Base-by-base conservation (phyloP, 2,113 vertebrate species). In the Microcebus lehilahytsara region DNA sequence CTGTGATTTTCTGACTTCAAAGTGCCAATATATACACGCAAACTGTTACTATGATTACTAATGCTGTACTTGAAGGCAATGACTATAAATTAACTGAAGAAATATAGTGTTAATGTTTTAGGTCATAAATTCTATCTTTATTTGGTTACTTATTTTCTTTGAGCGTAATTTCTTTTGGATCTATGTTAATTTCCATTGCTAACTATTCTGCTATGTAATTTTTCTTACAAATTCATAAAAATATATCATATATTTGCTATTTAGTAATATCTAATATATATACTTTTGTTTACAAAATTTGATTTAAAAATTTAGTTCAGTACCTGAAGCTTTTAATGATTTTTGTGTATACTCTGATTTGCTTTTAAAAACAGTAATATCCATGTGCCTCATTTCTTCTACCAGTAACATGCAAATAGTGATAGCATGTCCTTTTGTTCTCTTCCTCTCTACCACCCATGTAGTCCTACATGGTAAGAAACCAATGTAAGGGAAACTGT, bases 111-210 rank as follows among this genome's bases (percentile, higher is more conserved):
- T 95, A 19, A 74, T 60, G 67, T 37, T 79, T 69, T 42, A 81
- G 53, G 14, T 20, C 32, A 86, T 83, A 49, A 86, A 78, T 91
- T 91, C 60, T 95, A 58, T 74, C 93, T 93, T 75, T 84, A 71
- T 72, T 94, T 95, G 78, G 17, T 75, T 94, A 51, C 58, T 96
- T 85, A 60, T 79, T 97, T 93, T 89, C 22, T 46, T 23, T 53
- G 83, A 88, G 1, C 6, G 51, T 53, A 74, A 34, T 90, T 72
- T 96, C 34, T 95, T 85, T 95, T 83, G 32, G 67, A 83, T 53
- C 51, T 13, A 32, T 93, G 53, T 37, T 90, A 40, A 94, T 91
- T 84, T 85, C 46, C 34, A 66, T 42, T 40, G n/a, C 10, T 93
- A 62, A 72, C 14, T 71, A 66, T 23, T 89, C 40, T 89, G 5